Conservation (phyloP, 2,113 vertebrate genomes). For the Oceanites oceanicus region DNA sequence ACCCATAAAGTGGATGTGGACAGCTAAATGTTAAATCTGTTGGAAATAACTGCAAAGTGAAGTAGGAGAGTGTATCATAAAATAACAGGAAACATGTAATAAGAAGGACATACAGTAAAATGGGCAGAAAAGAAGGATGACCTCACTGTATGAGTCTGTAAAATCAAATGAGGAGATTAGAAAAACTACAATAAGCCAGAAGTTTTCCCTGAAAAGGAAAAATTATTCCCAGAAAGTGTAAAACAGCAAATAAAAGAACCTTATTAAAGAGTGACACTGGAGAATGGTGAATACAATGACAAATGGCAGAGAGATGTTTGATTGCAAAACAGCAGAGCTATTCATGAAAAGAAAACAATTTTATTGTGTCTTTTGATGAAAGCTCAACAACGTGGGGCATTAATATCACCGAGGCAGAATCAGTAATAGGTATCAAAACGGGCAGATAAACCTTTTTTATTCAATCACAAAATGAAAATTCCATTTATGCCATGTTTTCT, state of each 20-base stretch:
- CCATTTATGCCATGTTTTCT: background rate
- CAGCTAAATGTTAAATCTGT: slow-evolving; percentile 69
- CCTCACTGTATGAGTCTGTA: slow-evolving; percentile 41
- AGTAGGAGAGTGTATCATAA: slow-evolving; percentile 59
- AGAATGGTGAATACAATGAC: slow-evolving; percentile 42
- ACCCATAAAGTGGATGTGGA: slow-evolving; percentile 70
- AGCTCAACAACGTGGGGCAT: slow-evolving; percentile 12
- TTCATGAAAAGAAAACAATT: slow-evolving; percentile 60
- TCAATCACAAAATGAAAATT: background rate
- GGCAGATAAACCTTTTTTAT: slow-evolving; percentile 25
- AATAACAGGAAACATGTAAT: slow-evolving; percentile 59
- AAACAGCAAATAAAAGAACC: slow-evolving; percentile 49
- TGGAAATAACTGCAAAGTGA: slow-evolving; percentile 73
- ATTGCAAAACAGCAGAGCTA: slow-evolving; percentile 60
- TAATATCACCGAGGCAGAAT: slow-evolving; percentile 23
- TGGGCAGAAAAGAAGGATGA: slow-evolving; percentile 17
- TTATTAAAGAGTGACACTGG: slow-evolving; percentile 18
- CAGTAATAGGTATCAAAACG: slow-evolving; percentile 9
- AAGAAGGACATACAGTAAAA: slow-evolving; percentile 26
- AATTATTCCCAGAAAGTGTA: slow-evolving; percentile 48
- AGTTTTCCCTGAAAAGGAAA: slow-evolving; percentile 51
- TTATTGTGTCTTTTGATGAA: slow-evolving; percentile 34
- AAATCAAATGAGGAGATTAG: slow-evolving; percentile 60
- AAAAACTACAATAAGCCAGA: slow-evolving; percentile 64
- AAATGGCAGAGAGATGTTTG: slow-evolving; percentile 32